A percentile compares a stretch with the other conserved stretches of the same genome.
Evolutionary conservation across 1,140 invertebrate genomes (phyloP).

Genomic region (Drosophila pseudoobscura): DNA sequence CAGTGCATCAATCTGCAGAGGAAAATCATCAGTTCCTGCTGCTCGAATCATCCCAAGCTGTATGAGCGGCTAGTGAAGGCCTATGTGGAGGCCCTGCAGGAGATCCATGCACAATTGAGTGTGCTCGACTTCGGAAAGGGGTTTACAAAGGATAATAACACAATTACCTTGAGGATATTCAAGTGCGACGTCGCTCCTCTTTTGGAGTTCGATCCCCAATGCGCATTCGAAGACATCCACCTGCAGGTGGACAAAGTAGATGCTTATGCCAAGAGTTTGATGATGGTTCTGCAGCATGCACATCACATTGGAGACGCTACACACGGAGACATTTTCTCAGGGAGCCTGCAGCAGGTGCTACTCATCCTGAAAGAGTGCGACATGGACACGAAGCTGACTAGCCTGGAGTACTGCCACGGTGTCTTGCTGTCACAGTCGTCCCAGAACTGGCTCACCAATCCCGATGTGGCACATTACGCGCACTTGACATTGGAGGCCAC

Average conservation of each 20-base stretch:
- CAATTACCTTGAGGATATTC: constrained; percentile 39
- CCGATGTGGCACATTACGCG: constrained; percentile 46
- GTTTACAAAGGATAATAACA: background rate
- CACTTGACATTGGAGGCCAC: constrained; percentile 48
- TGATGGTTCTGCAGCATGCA: constrained; percentile 57
- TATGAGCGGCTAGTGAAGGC: constrained; percentile 52
- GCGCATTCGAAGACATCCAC: constrained; percentile 44
- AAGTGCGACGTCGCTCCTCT: constrained; percentile 44
- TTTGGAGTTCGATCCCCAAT: constrained; percentile 61
- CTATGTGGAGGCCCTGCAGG: constrained; percentile 62
- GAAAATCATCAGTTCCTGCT: constrained; percentile 68
- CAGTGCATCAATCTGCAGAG: constrained; percentile 60
- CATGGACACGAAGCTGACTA: constrained; percentile 57
- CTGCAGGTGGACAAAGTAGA: constrained; percentile 50
- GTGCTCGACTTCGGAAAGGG: constrained; percentile 32
- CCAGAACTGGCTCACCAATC: constrained; percentile 28
- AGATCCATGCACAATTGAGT: constrained; percentile 42
- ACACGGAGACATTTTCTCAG: constrained; percentile 52
- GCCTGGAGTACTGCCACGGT: constrained; percentile 56
- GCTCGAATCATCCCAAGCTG: constrained; percentile 64
- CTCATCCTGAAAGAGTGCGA: constrained; percentile 67
- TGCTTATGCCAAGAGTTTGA: constrained; percentile 44
- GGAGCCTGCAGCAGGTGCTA: constrained; percentile 53
- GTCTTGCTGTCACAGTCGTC: constrained; percentile 53
- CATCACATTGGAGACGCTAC: constrained; percentile 56